Base-by-base conservation (phyloP, 2,113 vertebrate species). In the Montifringilla adamsi region DNA sequence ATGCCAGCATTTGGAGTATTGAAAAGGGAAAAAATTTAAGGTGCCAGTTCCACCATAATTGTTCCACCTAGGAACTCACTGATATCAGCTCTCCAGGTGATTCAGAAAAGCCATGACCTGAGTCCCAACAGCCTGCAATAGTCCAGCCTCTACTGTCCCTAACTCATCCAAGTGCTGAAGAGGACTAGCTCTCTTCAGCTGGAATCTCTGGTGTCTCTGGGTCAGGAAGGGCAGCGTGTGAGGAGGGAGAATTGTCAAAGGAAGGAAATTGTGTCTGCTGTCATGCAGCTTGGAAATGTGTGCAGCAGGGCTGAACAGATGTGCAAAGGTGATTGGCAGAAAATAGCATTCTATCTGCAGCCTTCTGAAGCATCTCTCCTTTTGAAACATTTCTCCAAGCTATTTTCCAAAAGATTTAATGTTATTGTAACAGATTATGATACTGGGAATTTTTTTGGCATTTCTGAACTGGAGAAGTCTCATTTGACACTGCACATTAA, bases 1-100 rank as follows among this genome's bases (percentile, higher is more conserved):
- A 41, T 31, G 24, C 9, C 43, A 70, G 10, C 0, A 1, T 0
- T n/a, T 19, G 26, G 21, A 72, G 13, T 35, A 50, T 0, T 21
- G 15, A 77, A 80, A 74, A 80, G 16, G 10, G 35, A 60, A 70
- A 86, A 86, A 67, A 46, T 3, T 46, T 20, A 53, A 53, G 22
- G 9, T 53, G 9, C 5, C 12, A 15, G 6, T 58, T 59, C 73
- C 53, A 69, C 15, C 17, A 41, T 28, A 66, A 21, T 20, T 56
- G 8, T 47, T 85, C 31, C 23, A 59, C 21, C 6, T 39, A 17
- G 14, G 5, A 73, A 27, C 9, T 76, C 41, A 30, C 19, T 50
- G 30, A 19, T 55, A 13, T 3, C 18, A 20, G 19, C 10, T 35
- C 27, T 73, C 17, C 15, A 35, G 43, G 12, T 24, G 9, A 13